A percentile compares a stretch with the other conserved stretches of the same genome.
phyloP scores from a whole-genome alignment of 2,113 vertebrate species.

The Gambusia affinis region DNA sequence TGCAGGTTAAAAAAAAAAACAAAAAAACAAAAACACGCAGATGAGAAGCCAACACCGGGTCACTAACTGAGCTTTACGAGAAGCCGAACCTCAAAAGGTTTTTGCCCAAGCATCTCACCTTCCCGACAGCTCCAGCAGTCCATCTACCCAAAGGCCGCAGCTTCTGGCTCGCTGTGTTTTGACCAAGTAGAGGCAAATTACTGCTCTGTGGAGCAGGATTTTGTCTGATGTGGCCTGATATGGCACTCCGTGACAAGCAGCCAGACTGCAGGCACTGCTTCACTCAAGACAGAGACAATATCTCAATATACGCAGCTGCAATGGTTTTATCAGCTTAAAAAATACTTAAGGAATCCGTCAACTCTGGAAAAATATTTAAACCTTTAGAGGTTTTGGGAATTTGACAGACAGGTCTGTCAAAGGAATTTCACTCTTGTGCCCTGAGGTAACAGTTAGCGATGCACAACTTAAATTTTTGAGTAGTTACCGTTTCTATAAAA shows the following conservation, averaged over 20 bases:
- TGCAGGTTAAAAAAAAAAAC: not conserved
- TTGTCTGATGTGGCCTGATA: constrained; percentile 72
- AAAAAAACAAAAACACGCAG: not conserved
- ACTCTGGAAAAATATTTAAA: constrained; percentile 21
- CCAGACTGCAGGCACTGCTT: constrained; percentile 54
- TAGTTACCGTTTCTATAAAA: not conserved
- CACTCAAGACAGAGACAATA: constrained; percentile 38
- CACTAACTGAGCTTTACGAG: not conserved
- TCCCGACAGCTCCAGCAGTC: constrained; percentile 56
- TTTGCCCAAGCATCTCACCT: constrained; percentile 51
- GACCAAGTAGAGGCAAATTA: constrained; percentile 81
- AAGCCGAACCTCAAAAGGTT: constrained; percentile 24
- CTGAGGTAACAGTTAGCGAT: not conserved
- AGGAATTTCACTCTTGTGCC: not conserved
- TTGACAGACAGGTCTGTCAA: constrained; percentile 5
- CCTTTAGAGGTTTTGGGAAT: not conserved
- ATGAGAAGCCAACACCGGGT: not conserved
- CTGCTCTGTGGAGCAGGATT: constrained; percentile 69
- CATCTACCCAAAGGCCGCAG: constrained; percentile 57
- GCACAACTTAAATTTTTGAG: too few relatives aligned
- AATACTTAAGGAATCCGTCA: not conserved
- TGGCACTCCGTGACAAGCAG: constrained; percentile 66
- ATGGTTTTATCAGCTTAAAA: constrained; percentile 8
- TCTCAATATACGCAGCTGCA: constrained; percentile 26
- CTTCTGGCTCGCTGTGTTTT: constrained; percentile 70